A percentile compares a stretch with the other conserved stretches of the same genome.
Evolutionary conservation across 2,888 invertebrate species (phyloP).

Genomic region (Pterostichus madidus): DNA sequence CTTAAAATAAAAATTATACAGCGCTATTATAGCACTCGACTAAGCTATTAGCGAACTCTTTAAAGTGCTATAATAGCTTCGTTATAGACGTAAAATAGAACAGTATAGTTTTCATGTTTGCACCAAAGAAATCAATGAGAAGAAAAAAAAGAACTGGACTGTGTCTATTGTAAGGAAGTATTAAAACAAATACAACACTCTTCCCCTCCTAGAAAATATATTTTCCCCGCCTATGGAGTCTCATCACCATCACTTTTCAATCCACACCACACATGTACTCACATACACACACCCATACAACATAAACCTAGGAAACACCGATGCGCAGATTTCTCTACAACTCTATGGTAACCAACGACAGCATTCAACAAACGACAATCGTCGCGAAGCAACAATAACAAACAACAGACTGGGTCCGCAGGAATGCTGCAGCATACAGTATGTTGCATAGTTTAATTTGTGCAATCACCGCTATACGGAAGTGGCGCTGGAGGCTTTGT

Average conservation of each 20-base stretch:
- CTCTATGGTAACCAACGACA: slow-evolving; percentile 30
- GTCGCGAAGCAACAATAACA: slow-evolving; percentile 26
- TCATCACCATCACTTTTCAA: slow-evolving; percentile 64
- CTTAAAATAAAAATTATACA: too few species aligned
- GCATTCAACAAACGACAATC: slow-evolving; percentile 34
- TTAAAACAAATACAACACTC: too few species aligned
- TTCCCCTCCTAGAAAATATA: neutral
- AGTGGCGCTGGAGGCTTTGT: slow-evolving; percentile 29
- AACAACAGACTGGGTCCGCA: slow-evolving; percentile 19
- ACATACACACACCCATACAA: slow-evolving; percentile 14
- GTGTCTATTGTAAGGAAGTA: too few species aligned
- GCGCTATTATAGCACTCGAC: too few species aligned
- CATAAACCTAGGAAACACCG: slow-evolving; percentile 2
- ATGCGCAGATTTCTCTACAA: slow-evolving; percentile 43
- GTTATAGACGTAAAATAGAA: too few species aligned
- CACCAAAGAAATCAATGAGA: too few species aligned
- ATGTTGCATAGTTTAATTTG: slow-evolving; percentile 5
- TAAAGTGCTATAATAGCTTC: too few species aligned
- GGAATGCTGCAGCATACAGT: slow-evolving; percentile 20
- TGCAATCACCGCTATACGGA: neutral
- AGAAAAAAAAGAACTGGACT: too few species aligned
- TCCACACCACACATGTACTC: slow-evolving; percentile 29
- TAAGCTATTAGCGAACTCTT: too few species aligned
- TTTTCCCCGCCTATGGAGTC: slow-evolving; percentile 38
- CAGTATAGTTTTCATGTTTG: too few species aligned